These are phyloP conservation scores for Microctonus aethiopoides DNA, from an alignment of 2,888 invertebrate species.

Conservation along the genomic window DNA sequence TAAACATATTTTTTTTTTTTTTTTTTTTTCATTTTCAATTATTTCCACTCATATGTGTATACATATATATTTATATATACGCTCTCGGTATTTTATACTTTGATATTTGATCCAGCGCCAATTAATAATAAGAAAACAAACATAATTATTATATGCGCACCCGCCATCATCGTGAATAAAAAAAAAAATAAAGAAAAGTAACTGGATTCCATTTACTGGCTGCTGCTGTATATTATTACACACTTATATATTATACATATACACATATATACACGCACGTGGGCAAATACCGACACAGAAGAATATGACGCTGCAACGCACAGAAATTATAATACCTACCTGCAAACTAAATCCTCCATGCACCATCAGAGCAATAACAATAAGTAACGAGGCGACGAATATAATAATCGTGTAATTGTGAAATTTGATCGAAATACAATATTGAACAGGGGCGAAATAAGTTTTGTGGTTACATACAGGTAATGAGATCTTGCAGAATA, in stretches of 20 bases:
- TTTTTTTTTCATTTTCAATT: background rate
- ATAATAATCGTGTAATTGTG: slow-evolving; percentile 58
- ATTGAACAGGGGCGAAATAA: slow-evolving; percentile 57
- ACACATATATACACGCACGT: background rate
- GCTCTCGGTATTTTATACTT: background rate
- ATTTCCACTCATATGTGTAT: background rate
- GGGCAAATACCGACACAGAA: background rate
- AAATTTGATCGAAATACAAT: slow-evolving; percentile 61
- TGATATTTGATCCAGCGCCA: slow-evolving; percentile 37
- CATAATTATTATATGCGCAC: slow-evolving; percentile 46
- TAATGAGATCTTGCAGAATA: slow-evolving; percentile 54
- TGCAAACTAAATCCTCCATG: slow-evolving; percentile 10
- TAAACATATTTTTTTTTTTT: too few relatives aligned
- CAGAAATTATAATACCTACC: slow-evolving; percentile 26
- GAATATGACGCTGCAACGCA: background rate
- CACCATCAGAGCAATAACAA: background rate
- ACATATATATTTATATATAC: background rate
- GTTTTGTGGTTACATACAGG: slow-evolving; percentile 41
- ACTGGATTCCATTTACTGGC: slow-evolving; percentile 49
- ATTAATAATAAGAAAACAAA: slow-evolving; percentile 48
- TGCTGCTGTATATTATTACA: background rate
- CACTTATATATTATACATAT: slow-evolving; percentile 3
- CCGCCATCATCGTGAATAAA: background rate
- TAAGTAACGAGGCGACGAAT: slow-evolving; percentile 33
- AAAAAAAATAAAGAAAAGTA: slow-evolving; percentile 39